phyloP scores from a whole-genome alignment of 2,113 vertebrate genomes.

The Tamias sibiricus region DNA sequence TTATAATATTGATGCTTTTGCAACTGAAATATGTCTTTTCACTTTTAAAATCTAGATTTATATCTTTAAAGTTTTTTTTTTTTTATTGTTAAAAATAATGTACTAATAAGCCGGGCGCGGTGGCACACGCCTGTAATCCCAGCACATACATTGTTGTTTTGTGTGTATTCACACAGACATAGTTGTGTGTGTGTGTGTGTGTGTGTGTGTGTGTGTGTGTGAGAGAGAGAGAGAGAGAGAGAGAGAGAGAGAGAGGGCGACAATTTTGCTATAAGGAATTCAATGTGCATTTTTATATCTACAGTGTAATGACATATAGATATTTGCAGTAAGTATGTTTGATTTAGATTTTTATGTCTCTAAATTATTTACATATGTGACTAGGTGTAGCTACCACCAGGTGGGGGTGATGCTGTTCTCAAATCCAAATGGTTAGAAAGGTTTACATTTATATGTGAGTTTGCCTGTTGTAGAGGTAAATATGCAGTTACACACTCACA shows the following conservation, averaged over 20 bases:
- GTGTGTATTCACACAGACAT: no score
- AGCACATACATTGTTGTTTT: no score
- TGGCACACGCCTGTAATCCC: no score
- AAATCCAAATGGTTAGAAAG: slow-evolving; percentile 26
- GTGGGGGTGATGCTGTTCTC: slow-evolving; percentile 12
- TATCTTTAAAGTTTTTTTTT: background rate
- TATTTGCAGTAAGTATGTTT: slow-evolving; percentile 38
- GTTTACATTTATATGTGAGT: background rate
- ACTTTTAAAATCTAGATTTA: background rate
- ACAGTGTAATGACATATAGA: background rate
- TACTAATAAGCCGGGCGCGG: no score
- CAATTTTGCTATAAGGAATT: background rate
- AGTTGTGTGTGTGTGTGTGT: background rate
- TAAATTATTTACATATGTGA: background rate
- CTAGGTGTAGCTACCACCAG: slow-evolving; percentile 9
- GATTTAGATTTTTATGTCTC: background rate
- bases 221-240: no score
- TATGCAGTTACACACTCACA: background rate
- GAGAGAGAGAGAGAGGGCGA: no score
- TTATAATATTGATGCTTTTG: background rate
- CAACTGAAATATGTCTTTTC: background rate
- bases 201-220: background rate
- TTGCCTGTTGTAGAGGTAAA: background rate
- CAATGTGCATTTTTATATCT: background rate
- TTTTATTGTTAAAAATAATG: background rate